phyloP scores from a whole-genome alignment of 2,113 vertebrate species.

The Hippocampus zosterae region DNA sequence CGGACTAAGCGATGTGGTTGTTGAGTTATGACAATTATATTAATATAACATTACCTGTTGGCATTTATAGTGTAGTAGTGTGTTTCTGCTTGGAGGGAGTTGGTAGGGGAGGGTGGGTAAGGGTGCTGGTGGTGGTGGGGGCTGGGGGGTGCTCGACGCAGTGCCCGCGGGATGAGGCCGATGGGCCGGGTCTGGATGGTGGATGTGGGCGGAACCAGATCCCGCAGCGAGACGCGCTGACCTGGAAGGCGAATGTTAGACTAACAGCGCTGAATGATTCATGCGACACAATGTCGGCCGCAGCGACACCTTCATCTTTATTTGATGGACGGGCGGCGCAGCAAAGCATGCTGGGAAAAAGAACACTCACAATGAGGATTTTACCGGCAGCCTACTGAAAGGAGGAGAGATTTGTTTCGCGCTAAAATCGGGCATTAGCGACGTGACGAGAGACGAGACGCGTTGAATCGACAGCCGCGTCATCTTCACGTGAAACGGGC shows the following conservation, averaged over 20 bases:
- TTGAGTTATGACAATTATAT: too few relatives aligned
- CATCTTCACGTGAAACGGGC: too few relatives aligned
- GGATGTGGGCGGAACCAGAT: constrained; percentile 1
- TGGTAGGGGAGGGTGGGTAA: background rate
- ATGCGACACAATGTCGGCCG: constrained; percentile 60
- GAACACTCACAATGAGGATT: background rate
- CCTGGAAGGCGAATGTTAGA: constrained; percentile 65
- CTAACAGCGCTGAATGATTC: constrained; percentile 69
- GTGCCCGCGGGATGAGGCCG: constrained; percentile 36
- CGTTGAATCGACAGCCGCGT: background rate
- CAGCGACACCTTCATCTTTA: constrained; percentile 64
- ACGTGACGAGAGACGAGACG: background rate
- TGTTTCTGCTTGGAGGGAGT: constrained; percentile 22
- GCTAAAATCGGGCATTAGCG: background rate
- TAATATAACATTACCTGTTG: background rate
- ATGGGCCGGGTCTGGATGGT: constrained; percentile 13
- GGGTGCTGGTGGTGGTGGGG: background rate
- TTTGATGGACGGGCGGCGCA: constrained; percentile 38
- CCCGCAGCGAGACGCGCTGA: constrained; percentile 41
- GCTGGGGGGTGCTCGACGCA: background rate
- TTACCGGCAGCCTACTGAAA: background rate
- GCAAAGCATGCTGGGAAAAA: constrained; percentile 7
- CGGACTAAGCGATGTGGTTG: too few relatives aligned
- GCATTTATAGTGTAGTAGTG: background rate
- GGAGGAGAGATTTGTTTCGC: background rate